Evolutionary conservation across 2,113 vertebrate genomes (phyloP), one percentile per base, ranked within the genome.

Genomic region (Platysternon megacephalum): DNA sequence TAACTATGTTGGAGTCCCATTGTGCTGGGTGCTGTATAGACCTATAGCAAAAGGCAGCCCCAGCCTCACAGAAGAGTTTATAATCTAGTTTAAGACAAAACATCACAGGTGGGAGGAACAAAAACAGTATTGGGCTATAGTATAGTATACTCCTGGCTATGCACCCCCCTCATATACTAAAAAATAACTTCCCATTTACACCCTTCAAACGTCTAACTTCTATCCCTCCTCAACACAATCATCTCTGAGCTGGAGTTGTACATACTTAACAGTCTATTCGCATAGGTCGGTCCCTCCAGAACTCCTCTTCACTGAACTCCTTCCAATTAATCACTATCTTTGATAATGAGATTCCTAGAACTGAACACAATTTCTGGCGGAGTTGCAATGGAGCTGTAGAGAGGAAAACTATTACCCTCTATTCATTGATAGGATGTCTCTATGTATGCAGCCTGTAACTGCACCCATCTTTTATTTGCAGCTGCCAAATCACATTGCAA

Each of bases 401-500:
- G 4, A 21, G 51, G 51, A 55, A 56, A 26, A 12, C 55, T 28
- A 2, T 12, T 46, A 4, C 46, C 44, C 65, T 17, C 13, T 3
- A 3, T 29, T 48, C 24, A 32, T 21, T 2, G 24, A 4, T 68
- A 26, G 14, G 14, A 35, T 1, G 8, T 58, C 53, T 24, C 48
- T 39, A 17, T 5, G 39, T 12, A 16, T 29, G 58, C 39, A 28
- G 49, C 0, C 11, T 51, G 17, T 46, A 11, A 2, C 1, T 5
- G 44, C 81, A 87, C 11, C 82, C 52, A 44, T 79, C 35, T 52
- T 9, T 39, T 26, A 65, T 68, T 44, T 0, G 0, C 32, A 21
- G 58, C 1, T 82, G 79, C 72, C 0, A 0, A 1, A 35, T 1
- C 1, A 16, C 53, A 16, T 53, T n/a, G 56, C 0, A 0, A 51